Percentiles rank a stretch among this genome's conserved stretches.
These are phyloP conservation scores for Margarornis squamiger DNA, from an alignment of 2,797 vertebrate species.

Conservation along the genomic window DNA sequence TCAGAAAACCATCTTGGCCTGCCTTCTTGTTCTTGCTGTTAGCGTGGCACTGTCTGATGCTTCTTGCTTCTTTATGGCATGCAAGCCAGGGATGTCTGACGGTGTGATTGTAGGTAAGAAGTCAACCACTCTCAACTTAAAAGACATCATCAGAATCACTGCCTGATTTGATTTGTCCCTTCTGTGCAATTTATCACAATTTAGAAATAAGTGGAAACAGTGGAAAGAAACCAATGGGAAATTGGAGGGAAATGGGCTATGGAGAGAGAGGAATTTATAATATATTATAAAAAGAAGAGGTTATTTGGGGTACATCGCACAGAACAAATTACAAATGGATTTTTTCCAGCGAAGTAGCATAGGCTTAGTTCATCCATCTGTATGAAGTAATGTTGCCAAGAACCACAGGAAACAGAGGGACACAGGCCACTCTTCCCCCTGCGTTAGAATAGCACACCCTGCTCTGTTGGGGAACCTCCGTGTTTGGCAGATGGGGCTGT, in stretches of 20 bases:
- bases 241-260: rapidly evolving
- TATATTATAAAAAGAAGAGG: not conserved
- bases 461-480: not conserved
- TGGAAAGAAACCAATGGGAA: not conserved
- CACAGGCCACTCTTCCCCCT: not conserved
- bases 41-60: not conserved
- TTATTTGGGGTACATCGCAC: not conserved
- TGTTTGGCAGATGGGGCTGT: not conserved
- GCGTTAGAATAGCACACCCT: not conserved
- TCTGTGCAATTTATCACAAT: not conserved
- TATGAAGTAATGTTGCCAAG: not conserved
- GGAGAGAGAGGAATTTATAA: not conserved
- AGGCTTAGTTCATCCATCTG: not conserved
- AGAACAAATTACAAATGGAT: not conserved
- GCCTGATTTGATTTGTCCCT: not conserved
- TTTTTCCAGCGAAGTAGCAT: not conserved
- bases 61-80: rapidly evolving
- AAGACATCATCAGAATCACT: not conserved
- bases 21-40: not conserved
- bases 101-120: not conserved
- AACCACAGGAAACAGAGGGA: not conserved
- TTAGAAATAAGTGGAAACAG: not conserved
- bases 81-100: not conserved
- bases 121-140: not conserved
- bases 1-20: slow-evolving; percentile 21